These are phyloP conservation scores for Caenorhabditis afra DNA, from an alignment of 2,888 invertebrate species.

Conservation along the genomic window DNA sequence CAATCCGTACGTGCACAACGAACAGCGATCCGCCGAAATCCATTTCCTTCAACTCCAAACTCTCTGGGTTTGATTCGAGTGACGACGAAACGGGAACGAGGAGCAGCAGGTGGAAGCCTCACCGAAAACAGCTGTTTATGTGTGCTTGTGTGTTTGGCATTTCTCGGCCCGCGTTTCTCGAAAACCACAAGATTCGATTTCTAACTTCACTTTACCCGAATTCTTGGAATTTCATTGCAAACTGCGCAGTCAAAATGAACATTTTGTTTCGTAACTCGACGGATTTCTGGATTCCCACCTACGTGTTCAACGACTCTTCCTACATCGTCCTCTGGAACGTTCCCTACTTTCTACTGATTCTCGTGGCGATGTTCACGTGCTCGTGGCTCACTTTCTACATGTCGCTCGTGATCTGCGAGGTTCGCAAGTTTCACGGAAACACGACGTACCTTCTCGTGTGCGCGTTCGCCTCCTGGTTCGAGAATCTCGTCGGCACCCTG, in stretches of 20 bases:
- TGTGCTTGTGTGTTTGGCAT: no score
- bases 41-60: conserved; percentile 39
- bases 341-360: not conserved
- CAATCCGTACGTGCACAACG: conserved; percentile 13
- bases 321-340: not conserved
- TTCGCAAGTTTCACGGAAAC: conserved; percentile 43
- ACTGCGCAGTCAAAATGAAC: not conserved
- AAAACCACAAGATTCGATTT: not conserved
- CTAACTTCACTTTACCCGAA: no score
- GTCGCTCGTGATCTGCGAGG: conserved; percentile 1
- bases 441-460: conserved; percentile 22
- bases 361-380: not conserved
- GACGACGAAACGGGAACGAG: no score
- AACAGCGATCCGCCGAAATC: conserved; percentile 10
- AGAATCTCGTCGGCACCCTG: conserved; percentile 11
- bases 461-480: conserved; percentile 26
- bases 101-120: no score
- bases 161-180: no score
- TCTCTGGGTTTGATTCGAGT: conserved; percentile 28
- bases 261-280: conserved; percentile 2
- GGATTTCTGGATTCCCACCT: conserved; percentile 20
- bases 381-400: not conserved
- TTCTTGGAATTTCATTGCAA: no score
- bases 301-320: conserved; percentile 12
- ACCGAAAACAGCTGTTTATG: no score